A percentile compares a stretch with the other conserved stretches of the same genome.
Conservation (phyloP, 2,888 invertebrate species). For the Tyria jacobaeae region DNA sequence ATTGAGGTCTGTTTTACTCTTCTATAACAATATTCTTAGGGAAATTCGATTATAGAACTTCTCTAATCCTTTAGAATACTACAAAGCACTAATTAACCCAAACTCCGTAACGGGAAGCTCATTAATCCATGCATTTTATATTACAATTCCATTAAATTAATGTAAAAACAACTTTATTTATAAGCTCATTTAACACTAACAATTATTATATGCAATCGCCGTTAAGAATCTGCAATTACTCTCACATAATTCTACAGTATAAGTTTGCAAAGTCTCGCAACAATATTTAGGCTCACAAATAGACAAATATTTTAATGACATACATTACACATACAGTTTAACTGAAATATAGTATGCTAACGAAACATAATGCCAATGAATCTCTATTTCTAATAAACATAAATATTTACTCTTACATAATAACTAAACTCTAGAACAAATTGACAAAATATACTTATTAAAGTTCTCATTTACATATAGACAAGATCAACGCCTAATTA, state of each 20-base stretch:
- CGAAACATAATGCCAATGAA: constrained; percentile 49
- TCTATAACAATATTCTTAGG: constrained; percentile 40
- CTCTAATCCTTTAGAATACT: constrained; percentile 51
- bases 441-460: constrained; percentile 80
- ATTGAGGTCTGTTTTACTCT: constrained; percentile 45
- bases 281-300: constrained; percentile 32
- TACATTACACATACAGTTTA: constrained; percentile 45
- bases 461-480: constrained; percentile 73
- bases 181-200: constrained; percentile 48
- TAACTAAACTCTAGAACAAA: constrained; percentile 74
- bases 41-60: constrained; percentile 43
- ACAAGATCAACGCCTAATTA: constrained; percentile 67
- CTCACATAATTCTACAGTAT: constrained; percentile 39
- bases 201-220: constrained; percentile 35
- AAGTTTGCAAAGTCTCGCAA: constrained; percentile 42
- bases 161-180: constrained; percentile 40
- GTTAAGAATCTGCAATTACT: constrained; percentile 27
- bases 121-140: constrained; percentile 49
- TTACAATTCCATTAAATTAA: constrained; percentile 50
- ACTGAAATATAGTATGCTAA: constrained; percentile 54
- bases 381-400: constrained; percentile 58
- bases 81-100: constrained; percentile 55
- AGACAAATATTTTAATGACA: constrained; percentile 31
- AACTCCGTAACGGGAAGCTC: constrained; percentile 49
- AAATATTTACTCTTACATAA: constrained; percentile 65